Evolutionary conservation across 92 coral and sea anemone species (phyloP).

Genomic region (Paragorgia papillata): DNA sequence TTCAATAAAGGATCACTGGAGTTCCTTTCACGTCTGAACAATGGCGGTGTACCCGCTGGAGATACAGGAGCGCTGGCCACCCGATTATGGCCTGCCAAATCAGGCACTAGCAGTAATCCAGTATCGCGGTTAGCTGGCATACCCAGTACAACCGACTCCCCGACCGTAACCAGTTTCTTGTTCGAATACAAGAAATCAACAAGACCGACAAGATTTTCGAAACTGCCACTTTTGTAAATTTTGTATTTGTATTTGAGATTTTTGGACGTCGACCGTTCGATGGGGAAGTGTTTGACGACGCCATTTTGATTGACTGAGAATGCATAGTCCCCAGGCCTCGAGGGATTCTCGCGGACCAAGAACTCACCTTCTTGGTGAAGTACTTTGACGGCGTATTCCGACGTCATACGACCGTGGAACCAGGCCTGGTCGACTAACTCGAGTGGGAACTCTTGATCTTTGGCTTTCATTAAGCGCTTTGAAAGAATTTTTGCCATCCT

Average conservation of each 20-base stretch:
- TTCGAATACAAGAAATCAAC: conserved; percentile 69
- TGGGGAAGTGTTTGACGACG: conserved; percentile 70
- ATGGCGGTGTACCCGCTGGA: conserved; percentile 33
- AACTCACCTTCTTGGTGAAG: conserved; percentile 85
- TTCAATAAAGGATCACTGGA: conserved; percentile 21
- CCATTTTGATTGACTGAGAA: conserved; percentile 75
- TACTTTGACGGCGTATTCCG: conserved; percentile 89
- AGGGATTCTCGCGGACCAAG: conserved; percentile 96
- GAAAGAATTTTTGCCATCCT: conserved; percentile 44
- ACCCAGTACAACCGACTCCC: conserved; percentile 63
- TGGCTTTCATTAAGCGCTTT: conserved; percentile 22
- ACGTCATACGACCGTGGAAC: conserved; percentile 96
- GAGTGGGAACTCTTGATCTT: conserved; percentile 51
- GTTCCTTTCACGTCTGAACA: conserved; percentile 29
- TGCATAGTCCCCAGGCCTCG: conserved; percentile 89
- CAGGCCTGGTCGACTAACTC: conserved; percentile 79
- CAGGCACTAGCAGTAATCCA: conserved; percentile 64
- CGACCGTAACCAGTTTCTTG: conserved; percentile 68
- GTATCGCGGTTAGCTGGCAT: conserved; percentile 89
- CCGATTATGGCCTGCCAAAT: conserved; percentile 18
- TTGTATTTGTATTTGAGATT: conserved; percentile 66
- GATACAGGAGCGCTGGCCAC: conserved; percentile 34
- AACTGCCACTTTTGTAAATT: conserved; percentile 70
- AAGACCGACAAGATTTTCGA: conserved; percentile 80
- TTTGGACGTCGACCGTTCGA: conserved; percentile 58